Base-by-base conservation (phyloP, 2,888 invertebrate species). In the Tetragonisca angustula region DNA sequence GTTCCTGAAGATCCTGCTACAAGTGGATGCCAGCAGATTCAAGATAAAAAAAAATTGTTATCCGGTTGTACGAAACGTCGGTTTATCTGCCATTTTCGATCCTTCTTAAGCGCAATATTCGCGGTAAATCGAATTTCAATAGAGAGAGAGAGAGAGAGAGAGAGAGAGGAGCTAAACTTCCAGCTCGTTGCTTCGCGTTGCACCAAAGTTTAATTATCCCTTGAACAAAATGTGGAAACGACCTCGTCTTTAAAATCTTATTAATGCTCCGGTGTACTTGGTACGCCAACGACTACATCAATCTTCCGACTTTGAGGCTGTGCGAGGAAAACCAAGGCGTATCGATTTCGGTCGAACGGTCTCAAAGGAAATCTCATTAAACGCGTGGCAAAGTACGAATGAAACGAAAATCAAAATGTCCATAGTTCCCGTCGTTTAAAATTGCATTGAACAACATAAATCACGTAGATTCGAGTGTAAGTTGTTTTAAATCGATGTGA, bases 291-390 rank as follows among this genome's bases (percentile, higher is more conserved):
- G 11, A n/a, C n/a, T 11, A 11, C 68, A 49, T 72, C 52, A 43
- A 64, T 64, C 43, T 62, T 43, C 17, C 32, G 15, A 27, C 27
- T 2, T 1, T 15, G 32, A 43, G 9, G 43, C 43, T 2, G 32
- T 19, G 15, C 11, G 50, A n/a, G 27, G 43, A 77, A 71, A 77
- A 71, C 27, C 6, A n/a, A 24, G 19, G 50, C 6, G 36, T 67
- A 68, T 61, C 36, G 61, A 59, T 52, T 61, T 68, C 17, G 2
- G 4, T n/a, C 49, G 43, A 76, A 79, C 27, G 68, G 4, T 62
- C 49, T 52, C 27, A 19, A 50, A 27, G 9, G n/a, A 68, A 75
- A 75, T n/a, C 68, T 54, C 75, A 43, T 75, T 49, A 62, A 61
- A 68, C 27, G 5, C 24, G 32, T 17, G 19, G 13, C n/a, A 17